Evolutionary conservation across 2,888 invertebrate species (phyloP).

Genomic region (Eupeodes luniger): DNA sequence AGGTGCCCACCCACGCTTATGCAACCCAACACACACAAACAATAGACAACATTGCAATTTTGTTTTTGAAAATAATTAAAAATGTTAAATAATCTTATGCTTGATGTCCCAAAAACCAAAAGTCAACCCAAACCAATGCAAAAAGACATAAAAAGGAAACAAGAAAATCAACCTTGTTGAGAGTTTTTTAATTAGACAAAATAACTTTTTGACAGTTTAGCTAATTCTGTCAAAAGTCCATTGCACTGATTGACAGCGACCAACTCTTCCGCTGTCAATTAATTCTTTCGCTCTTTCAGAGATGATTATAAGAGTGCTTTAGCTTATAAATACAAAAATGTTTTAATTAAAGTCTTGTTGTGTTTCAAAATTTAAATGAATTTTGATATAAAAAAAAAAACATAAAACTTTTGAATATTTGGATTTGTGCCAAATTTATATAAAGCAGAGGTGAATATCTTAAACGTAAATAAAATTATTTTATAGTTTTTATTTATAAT

Average conservation of each 20-base stretch:
- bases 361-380: conserved; percentile 45
- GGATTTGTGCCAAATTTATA: conserved; percentile 49
- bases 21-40: conserved; percentile 1
- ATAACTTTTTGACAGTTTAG: conserved; percentile 21
- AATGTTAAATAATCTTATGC: not conserved
- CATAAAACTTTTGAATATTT: conserved; percentile 25
- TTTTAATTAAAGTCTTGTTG: conserved; percentile 49
- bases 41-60: conserved; percentile 20
- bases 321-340: conserved; percentile 28
- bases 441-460: conserved; percentile 1
- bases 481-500: conserved; percentile 8
- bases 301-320: not conserved
- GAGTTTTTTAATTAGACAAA: not conserved
- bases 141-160: not conserved
- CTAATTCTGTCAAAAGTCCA: conserved; percentile 33
- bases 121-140: not conserved
- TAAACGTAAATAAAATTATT: not conserved
- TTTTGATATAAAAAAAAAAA: conserved; percentile 27
- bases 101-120: not conserved
- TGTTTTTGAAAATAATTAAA: conserved; percentile 15
- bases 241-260: conserved; percentile 39
- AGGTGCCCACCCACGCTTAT: conserved; percentile 16
- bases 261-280: conserved; percentile 50
- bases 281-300: not conserved
- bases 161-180: conserved; percentile 1